Evolutionary conservation across 2,888 invertebrate species (phyloP), one percentile per base, ranked within the genome.

Genomic region (Phrixothrix hirtus): DNA sequence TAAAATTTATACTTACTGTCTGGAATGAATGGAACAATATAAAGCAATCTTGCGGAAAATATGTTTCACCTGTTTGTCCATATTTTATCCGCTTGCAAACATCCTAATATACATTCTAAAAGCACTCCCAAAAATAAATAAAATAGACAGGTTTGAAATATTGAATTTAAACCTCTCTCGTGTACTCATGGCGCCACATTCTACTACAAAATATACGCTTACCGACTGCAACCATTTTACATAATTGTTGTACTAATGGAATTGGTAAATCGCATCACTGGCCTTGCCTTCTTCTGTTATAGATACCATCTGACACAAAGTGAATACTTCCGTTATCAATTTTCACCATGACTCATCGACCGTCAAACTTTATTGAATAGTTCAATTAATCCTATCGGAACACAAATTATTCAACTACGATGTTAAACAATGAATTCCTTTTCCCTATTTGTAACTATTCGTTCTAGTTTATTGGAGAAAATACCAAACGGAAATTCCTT

Each of bases 201-300:
- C 46, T 39, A 34, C 41, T 46, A 55, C 51, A 48, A 58, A 62
- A 66, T 66, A 65, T 63, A 67, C 65, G 64, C 66, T 64, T 65
- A 66, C 65, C 64, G 64, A 66, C 63, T 65, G 57, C 62, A 56
- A 62, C 57, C 63, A 64, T 65, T 68, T 68, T 67, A 63, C 66
- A 65, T 66, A 68, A 67, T 67, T 68, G 65, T 59, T 59, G 54
- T 57, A 57, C 62, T 67, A 68, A 68, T 66, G 65, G 64, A 67
- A 66, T 64, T 65, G 65, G 61, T 61, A 62, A 68, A 67, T 67
- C 64, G 62, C 62, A 58, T 46, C 52, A 49, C 55, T 21, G 3
- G 21, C 21, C 21, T 21, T 5, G 21, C 7, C 3, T 21, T 21
- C 21, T 21, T 7, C 21, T 21, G 21, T 5, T 21, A 7, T 7